Percentiles rank a stretch among this genome's conserved stretches.
phyloP scores from a whole-genome alignment of 37 sponge, comb jelly and placozoan genomes.

The Mnemiopsis leidyi region DNA sequence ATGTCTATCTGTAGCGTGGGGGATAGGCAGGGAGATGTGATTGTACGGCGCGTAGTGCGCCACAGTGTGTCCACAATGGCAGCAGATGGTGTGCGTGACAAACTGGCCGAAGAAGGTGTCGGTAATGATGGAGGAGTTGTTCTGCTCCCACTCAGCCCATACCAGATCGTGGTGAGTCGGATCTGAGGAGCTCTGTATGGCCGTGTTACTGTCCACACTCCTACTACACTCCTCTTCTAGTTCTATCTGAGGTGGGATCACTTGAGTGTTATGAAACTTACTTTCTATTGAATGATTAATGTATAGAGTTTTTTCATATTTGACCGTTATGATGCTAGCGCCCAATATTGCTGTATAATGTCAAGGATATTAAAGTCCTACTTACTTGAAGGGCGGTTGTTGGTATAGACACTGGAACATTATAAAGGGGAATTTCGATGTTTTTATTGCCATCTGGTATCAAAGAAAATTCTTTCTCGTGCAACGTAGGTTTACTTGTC shows the following conservation, averaged over 20 bases:
- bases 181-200: background rate
- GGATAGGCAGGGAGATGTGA: constrained; percentile 54
- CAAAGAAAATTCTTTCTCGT: constrained; percentile 15
- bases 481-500: background rate
- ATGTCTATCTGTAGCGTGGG: constrained; percentile 47
- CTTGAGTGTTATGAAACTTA: no score
- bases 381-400: no score
- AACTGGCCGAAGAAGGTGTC: constrained; percentile 64
- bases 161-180: background rate
- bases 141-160: constrained; percentile 29
- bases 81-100: constrained; percentile 52
- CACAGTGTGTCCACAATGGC: constrained; percentile 51
- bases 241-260: background rate
- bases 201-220: constrained; percentile 61
- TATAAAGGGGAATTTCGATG: background rate
- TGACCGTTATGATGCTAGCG: no score
- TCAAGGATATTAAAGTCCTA: no score
- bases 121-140: constrained; percentile 1
- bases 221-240: background rate
- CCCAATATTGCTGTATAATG: no score
- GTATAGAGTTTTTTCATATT: no score
- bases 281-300: no score
- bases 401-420: background rate
- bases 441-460: background rate
- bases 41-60: constrained; percentile 19